Base-by-base conservation (phyloP, 2,113 vertebrate genomes). In the Colaptes auratus region DNA sequence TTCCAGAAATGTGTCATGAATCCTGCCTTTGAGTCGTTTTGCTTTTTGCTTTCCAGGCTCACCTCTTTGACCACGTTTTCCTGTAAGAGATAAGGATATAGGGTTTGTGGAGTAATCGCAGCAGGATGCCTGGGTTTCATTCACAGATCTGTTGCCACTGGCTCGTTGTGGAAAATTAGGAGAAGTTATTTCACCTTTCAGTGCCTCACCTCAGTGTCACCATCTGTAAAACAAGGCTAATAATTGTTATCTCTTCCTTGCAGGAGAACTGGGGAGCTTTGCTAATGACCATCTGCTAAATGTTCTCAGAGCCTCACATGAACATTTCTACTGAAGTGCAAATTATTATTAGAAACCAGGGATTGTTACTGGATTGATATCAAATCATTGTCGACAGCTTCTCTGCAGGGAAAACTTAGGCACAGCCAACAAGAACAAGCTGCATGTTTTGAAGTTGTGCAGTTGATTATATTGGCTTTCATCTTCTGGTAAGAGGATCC, bases 381-480 rank as follows among this genome's bases (percentile, higher is more conserved):
- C 94, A 97, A 97, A 95, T 95, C 95, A 84, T 96, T 97, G 96
- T 96, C 92, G 90, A 97, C 96, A 95, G 92, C 93, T 91, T 96
- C 95, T 96, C 96, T 95, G 96, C 93, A 91, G 96, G 95, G 96
- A 97, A 97, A 96, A 95, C 96, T 96, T 96, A 91, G 82, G 90
- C 93, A 20, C 86, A 56, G 96, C 96, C 96, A 97, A 96, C 96
- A 97, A 95, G 96, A 96, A 97, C 96, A 96, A 95, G 94, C 94
- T 95, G 94, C 93, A 86, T 96, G 93, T 96, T 97, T 97, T 96
- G 96, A 97, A 97, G 95, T 95, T 95, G 93, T 95, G 96, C 96
- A 97, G 94, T 97, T 97, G 95, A 96, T 96, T 97, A 97, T 94
- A 66, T 97, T 96, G 96, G 96, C 96, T 97, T 97, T 97, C 95